These are phyloP conservation scores for Brachirus orientalis DNA, from an alignment of 2,113 vertebrate genomes.

Conservation along the genomic window DNA sequence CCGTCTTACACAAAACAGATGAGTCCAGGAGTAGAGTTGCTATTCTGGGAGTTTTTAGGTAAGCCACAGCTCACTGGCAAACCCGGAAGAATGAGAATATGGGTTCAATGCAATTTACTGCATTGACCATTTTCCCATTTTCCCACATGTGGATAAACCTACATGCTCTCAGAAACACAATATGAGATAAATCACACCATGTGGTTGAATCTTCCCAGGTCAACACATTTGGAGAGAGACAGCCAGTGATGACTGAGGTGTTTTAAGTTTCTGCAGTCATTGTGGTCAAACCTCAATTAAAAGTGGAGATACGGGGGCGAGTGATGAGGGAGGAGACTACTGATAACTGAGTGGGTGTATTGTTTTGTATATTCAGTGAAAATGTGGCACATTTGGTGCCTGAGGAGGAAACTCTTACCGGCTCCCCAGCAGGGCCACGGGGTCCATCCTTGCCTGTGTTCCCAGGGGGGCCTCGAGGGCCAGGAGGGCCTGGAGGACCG, in stretches of 20 bases:
- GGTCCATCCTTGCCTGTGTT: slow-evolving; percentile 95
- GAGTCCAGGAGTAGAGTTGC: slow-evolving; percentile 57
- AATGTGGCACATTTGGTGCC: not conserved
- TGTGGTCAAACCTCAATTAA: no score
- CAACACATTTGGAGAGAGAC: slow-evolving; percentile 13
- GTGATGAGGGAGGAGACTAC: no score
- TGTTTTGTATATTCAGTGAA: not conserved
- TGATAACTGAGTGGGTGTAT: not conserved
- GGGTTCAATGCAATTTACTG: slow-evolving; percentile 45
- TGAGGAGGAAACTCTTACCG: slow-evolving; percentile 81
- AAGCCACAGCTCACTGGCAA: slow-evolving; percentile 58
- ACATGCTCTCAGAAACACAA: slow-evolving; percentile 8
- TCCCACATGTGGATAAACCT: slow-evolving; percentile 14
- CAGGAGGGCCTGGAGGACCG: slow-evolving; percentile 90
- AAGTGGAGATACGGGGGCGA: no score
- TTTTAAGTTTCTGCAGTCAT: slow-evolving; percentile 25
- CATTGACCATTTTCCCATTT: slow-evolving; percentile 22
- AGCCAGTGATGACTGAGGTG: slow-evolving; percentile 41
- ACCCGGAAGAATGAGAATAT: slow-evolving; percentile 52
- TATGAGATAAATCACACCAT: slow-evolving; percentile 24
- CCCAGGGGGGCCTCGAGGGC: slow-evolving; percentile 91
- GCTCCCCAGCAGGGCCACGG: slow-evolving; percentile 85
- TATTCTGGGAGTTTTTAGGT: slow-evolving; percentile 73
- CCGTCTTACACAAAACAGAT: slow-evolving; percentile 80
- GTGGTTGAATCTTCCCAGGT: slow-evolving; percentile 19